Percentiles rank a stretch among this genome's conserved stretches.
Evolutionary conservation across 2,888 invertebrate species (phyloP).

Genomic region (Stratiomys singularior): DNA sequence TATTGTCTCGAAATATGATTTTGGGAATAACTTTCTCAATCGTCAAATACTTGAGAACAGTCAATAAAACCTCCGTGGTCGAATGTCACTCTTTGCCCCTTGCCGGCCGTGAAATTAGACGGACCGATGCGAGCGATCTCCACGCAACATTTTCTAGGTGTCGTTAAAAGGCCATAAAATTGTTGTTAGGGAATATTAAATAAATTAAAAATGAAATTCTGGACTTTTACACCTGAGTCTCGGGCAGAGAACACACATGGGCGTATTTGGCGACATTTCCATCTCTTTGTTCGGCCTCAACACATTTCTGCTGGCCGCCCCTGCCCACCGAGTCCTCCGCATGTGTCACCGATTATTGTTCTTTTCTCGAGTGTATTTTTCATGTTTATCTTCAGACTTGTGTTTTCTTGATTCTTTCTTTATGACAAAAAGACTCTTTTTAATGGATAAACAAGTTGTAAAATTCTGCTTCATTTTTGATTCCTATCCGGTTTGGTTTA

Average conservation of each 20-base stretch:
- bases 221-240: constrained; percentile 32
- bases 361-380: neutral
- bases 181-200: constrained; percentile 43
- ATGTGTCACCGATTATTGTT: neutral
- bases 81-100: neutral
- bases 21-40: too few species aligned
- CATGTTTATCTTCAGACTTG: neutral
- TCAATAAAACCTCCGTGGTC: too few species aligned
- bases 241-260: constrained; percentile 1
- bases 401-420: neutral
- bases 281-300: neutral
- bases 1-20: too few species aligned
- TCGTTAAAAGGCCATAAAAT: constrained; percentile 40
- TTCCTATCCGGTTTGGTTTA: neutral
- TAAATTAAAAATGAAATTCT: constrained; percentile 28
- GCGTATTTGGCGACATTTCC: constrained; percentile 19
- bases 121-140: neutral
- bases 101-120: neutral
- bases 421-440: constrained; percentile 9
- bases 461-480: neutral
- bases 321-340: neutral
- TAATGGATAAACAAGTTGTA: constrained; percentile 29
- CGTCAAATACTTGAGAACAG: too few species aligned
- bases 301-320: neutral
- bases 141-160: neutral